A percentile compares a stretch with the other conserved stretches of the same genome.
Evolutionary conservation across 2,113 vertebrate genomes (phyloP).

Genomic region (Mixornis gularis): DNA sequence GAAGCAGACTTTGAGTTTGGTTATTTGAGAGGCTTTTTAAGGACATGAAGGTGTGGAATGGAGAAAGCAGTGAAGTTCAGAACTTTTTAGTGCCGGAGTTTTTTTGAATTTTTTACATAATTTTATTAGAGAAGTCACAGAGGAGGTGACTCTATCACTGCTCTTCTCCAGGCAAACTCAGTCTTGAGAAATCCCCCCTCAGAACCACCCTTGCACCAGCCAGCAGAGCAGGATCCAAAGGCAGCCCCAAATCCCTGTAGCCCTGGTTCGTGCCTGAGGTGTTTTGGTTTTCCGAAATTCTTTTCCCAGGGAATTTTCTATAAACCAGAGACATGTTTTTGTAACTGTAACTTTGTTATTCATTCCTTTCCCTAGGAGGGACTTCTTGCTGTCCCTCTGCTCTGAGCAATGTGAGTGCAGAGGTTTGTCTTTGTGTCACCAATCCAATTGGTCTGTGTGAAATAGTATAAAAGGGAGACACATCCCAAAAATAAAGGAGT

Average conservation of each 20-base stretch:
- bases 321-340: no score
- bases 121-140: not conserved
- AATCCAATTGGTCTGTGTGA: no score
- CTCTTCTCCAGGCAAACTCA: not conserved
- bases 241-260: not conserved
- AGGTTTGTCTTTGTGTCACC: no score
- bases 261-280: no score
- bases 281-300: no score
- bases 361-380: no score
- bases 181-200: rapidly evolving
- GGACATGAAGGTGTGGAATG: not conserved
- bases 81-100: rapidly evolving
- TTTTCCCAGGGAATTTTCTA: no score
- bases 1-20: not conserved
- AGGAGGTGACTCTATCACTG: not conserved
- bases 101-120: rapidly evolving
- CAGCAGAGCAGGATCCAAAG: not conserved
- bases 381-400: no score
- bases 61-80: not conserved
- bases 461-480: no score
- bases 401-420: no score
- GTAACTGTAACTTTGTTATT: no score
- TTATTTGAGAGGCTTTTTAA: not conserved
- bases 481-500: no score
- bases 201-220: not conserved